Evolutionary conservation across 2,113 vertebrate species (phyloP), one percentile per base, ranked within the genome.

Genomic region (Merops nubicus): DNA sequence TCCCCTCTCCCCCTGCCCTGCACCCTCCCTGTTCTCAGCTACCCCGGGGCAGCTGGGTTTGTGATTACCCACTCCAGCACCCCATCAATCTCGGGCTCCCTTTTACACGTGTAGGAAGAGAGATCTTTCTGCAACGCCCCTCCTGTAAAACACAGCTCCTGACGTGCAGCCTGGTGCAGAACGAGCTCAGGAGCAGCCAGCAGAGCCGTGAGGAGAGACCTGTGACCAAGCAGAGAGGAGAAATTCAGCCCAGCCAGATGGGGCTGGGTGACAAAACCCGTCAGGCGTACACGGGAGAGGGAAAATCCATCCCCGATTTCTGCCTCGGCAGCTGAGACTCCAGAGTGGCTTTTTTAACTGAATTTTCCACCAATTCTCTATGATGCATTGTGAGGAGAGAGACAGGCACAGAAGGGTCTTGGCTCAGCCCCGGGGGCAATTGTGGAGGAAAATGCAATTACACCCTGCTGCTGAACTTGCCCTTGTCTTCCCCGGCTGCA

Each of bases 361-460:
- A 90, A 96, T 97, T 97, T 97, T 96, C 92, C 87, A 97, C 94
- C 93, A 92, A 96, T 97, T 97, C 94, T 93, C 72, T 91, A 64
- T 80, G 75, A 96, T 90, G 91, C 76, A 91, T 95, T 92, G 85
- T 85, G 81, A 95, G 70, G 74, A 88, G 68, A 84, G 75, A 97
- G 72, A 60, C 74, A 90, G 92, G 92, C 60, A 1, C 93, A 94
- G 93, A 50, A 92, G 85, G 87, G 91, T 45, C 80, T 74, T 81
- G 95, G 16, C 85, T 96, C 56, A 95, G 90, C 92, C 94, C 91
- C 0, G 68, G 63, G 96, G 96, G 96, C 93, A 75, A 91, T 85
- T 95, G 88, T 92, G 95, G 96, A 97, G 69, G 93, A 97, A 98
- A 98, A 98, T 97, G 96, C 97, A 98, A 98, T 98, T 98, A 98